These are phyloP conservation scores for Zaprionus taronus DNA, from an alignment of 1,140 invertebrate genomes.

Conservation along the genomic window DNA sequence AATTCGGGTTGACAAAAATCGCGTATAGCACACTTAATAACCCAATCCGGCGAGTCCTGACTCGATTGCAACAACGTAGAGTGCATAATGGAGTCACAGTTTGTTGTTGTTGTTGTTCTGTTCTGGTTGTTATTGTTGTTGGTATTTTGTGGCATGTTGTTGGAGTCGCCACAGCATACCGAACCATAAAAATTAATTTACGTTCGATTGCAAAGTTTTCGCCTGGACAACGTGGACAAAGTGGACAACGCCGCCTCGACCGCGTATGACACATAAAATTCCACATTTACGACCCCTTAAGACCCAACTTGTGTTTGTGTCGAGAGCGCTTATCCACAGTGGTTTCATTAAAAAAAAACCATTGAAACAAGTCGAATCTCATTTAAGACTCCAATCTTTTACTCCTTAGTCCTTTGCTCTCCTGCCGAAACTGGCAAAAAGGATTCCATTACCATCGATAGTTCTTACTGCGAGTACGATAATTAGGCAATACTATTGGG, in stretches of 20 bases:
- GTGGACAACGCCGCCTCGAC: slow-evolving; percentile 43
- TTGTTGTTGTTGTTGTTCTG: slow-evolving; percentile 11
- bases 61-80: slow-evolving; percentile 3
- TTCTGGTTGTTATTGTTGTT: not conserved
- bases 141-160: slow-evolving; percentile 46
- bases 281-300: slow-evolving; percentile 75
- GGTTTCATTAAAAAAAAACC: slow-evolving; percentile 35
- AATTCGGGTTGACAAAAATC: slow-evolving; percentile 8
- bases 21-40: slow-evolving; percentile 8
- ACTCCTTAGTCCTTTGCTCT: not conserved
- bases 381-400: slow-evolving; percentile 14
- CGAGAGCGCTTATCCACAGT: slow-evolving; percentile 13
- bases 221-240: slow-evolving; percentile 23
- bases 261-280: slow-evolving; percentile 77
- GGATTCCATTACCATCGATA: not conserved
- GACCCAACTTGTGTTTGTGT: slow-evolving; percentile 43
- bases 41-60: not conserved
- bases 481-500: not conserved
- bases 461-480: not conserved
- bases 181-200: slow-evolving; percentile 79
- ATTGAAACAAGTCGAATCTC: not conserved
- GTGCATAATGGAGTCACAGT: slow-evolving; percentile 15
- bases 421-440: not conserved
- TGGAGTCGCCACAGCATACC: slow-evolving; percentile 40
- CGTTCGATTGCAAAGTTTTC: slow-evolving; percentile 78